Conservation (phyloP, 2,113 vertebrate species). For the Rhombomys opimus region DNA sequence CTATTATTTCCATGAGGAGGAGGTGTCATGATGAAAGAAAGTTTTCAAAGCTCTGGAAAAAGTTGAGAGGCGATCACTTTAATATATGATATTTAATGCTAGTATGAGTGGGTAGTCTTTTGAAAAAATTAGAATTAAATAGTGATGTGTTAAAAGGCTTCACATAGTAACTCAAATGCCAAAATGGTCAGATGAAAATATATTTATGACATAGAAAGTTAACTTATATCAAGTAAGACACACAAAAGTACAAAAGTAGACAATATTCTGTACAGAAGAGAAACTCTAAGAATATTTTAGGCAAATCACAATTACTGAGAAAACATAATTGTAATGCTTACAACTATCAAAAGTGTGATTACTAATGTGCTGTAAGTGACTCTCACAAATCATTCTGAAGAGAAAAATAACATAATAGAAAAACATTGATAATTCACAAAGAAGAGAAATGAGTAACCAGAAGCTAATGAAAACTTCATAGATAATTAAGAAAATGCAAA, state of each 20-base stretch:
- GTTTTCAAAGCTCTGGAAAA: conserved; percentile 8
- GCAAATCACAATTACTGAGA: conserved; percentile 19
- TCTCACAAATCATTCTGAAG: neutral
- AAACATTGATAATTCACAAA: neutral
- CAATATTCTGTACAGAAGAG: neutral
- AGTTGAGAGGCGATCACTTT: neutral
- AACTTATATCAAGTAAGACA: conserved; percentile 21
- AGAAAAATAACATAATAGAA: neutral
- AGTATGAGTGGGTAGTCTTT: neutral
- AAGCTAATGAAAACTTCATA: conserved; percentile 38
- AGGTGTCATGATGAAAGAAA: neutral
- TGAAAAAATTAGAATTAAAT: neutral
- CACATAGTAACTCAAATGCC: neutral
- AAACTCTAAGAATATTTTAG: conserved; percentile 23
- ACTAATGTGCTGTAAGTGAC: neutral
- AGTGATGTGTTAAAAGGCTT: neutral
- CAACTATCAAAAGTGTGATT: neutral
- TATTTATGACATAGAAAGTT: neutral
- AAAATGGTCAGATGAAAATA: conserved; percentile 35
- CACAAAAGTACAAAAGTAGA: conserved; percentile 2
- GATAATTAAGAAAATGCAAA: conserved; percentile 27
- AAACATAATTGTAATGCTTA: neutral
- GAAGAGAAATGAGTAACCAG: neutral
- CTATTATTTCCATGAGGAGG: neutral
- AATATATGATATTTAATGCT: neutral